Percentiles rank a stretch among this genome's conserved stretches.
Conservation (phyloP, 1,140 invertebrate species). For the Pseudachorutes palmiensis region DNA sequence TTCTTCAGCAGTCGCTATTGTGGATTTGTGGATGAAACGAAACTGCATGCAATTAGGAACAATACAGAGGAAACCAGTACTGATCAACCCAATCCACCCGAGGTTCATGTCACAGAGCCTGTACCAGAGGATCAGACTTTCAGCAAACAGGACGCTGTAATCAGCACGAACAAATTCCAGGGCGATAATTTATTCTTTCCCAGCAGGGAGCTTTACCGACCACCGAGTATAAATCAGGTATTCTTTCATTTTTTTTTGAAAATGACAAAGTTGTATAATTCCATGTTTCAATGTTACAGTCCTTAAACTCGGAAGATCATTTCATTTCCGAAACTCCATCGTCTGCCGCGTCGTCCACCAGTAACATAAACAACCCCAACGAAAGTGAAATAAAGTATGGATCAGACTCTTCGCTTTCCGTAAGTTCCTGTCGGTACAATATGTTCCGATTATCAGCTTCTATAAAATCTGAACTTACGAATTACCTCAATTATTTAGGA, state of each 20-base stretch:
- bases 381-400: constrained; percentile 1
- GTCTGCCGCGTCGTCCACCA: not conserved
- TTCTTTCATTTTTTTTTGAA: not conserved
- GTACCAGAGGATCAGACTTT: not conserved
- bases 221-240: constrained; percentile 2
- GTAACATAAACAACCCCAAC: not conserved
- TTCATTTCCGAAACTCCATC: not conserved
- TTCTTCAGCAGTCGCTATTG: constrained; percentile 36
- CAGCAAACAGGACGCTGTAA: not conserved
- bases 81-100: not conserved
- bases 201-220: not conserved
- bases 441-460: not conserved
- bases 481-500: not conserved
- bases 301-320: not conserved
- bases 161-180: not conserved
- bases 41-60: not conserved
- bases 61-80: not conserved
- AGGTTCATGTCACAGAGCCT: not conserved
- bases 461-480: not conserved
- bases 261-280: not conserved
- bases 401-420: not conserved
- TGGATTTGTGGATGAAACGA: constrained; percentile 29
- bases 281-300: not conserved
- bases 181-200: constrained; percentile 1
- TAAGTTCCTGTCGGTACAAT: too few species aligned